Evolutionary conservation across 53 echinoderm and acorn worm species (phyloP), one percentile per base, ranked within the genome.

Genomic region (Paelopatides confundens): DNA sequence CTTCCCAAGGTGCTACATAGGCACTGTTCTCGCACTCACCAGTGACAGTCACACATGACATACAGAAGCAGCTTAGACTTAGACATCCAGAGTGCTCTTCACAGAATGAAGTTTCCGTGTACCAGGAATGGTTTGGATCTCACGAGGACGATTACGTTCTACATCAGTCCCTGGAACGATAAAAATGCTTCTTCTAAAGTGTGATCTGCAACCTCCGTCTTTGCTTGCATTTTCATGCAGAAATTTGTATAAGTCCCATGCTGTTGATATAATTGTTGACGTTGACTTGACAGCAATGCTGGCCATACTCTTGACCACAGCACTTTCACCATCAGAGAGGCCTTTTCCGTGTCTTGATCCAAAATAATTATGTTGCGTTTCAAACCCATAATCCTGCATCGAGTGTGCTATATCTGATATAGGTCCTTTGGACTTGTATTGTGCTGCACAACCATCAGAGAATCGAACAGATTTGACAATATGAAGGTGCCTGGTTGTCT

Each of bases 341-440:
- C 90, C 89, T 35, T 93, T 93, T 6, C 93, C 90, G 76, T 93
- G 90, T 1, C 85, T 33, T 36, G 93, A 87, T 18, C 90, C 90
- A 34, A 90, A 90, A 66, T 43, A 87, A 17, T 82, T 37, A 48
- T 85, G 90, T 18, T 91, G 53, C 11, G 91, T 38, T 9, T 32
- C 67, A 39, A 84, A 21, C 14, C 78, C 85, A 84, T 4, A 46
- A 37, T 93, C 89, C 5, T 63, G 35, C 27, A 58, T 38, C 26
- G 90, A 26, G 47, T 83, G 50, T 10, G 89, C 77, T 4, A 93
- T 81, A 32, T 93, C 94, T 7, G 34, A 23, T 23, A 93, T 84
- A 17, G 94, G 94, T 17, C 91, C 91, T 37, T 69, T 79, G 2
- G 88, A 93, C 62, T 93, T 93, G 85, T 93, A 91, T 24, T 91